These are phyloP conservation scores for Microtus montanus DNA, from an alignment of 2,113 vertebrate species.

Conservation along the genomic window DNA sequence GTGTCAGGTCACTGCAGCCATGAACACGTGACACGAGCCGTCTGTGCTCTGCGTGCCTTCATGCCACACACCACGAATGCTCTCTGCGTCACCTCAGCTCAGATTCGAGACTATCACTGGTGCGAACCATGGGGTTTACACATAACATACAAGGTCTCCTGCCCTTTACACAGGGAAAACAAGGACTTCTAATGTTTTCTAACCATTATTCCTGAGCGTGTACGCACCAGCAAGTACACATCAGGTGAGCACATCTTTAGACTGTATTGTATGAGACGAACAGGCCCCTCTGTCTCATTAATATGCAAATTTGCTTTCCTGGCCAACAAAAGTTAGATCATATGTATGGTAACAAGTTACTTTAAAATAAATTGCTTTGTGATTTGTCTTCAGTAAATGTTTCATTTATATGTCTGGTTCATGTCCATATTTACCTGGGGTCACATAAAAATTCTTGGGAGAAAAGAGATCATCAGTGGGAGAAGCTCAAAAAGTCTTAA, in stretches of 20 bases:
- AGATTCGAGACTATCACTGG: neutral
- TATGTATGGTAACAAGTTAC: neutral
- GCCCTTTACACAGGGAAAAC: neutral
- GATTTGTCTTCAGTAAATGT: neutral
- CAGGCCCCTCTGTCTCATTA: neutral
- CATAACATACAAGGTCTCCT: neutral
- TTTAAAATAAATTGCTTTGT: neutral
- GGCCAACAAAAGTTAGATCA: neutral
- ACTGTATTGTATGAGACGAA: neutral
- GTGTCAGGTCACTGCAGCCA: neutral
- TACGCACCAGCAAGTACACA: neutral
- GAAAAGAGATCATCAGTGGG: neutral
- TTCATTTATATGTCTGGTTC: neutral
- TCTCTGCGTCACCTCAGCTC: neutral
- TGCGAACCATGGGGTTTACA: no score
- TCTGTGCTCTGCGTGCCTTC: neutral
- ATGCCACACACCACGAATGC: neutral
- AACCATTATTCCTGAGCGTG: neutral
- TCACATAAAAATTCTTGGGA: neutral
- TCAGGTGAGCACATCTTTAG: neutral
- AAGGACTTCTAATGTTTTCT: neutral
- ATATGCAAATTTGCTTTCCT: neutral
- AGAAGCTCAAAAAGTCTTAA: neutral
- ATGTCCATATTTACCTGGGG: neutral
- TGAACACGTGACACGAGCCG: neutral